Evolutionary conservation across 2,888 invertebrate genomes (phyloP), one percentile per base, ranked within the genome.

Genomic region (Ormyrus labotus): DNA sequence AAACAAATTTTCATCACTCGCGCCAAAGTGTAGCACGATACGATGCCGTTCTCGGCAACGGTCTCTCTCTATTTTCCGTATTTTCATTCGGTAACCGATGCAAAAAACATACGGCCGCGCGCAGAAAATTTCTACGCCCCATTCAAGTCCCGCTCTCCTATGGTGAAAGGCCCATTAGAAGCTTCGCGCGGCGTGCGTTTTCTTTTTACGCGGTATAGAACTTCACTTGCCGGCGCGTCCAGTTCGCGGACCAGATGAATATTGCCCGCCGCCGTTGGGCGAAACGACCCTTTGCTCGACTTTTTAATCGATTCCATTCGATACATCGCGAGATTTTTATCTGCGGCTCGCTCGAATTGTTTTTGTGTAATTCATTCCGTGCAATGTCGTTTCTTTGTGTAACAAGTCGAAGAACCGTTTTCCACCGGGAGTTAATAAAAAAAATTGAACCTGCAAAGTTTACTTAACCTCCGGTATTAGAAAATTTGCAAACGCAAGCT

Each of bases 141-240:
- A 80, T 68, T 67, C 50, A 58, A 63, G 69, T 58, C 57, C 48
- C 64, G n/a, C 55, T 50, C 55, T n/a, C 50, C 34, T 34, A 53
- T 69, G 77, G 81, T 81, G 81, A 81, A 81, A 81, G 81, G 72
- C 73, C 72, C 81, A 81, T 81, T 81, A 81, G 69, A 68, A 69
- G 47, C 57, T 34, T 61, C 60, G 60, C 70, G 11, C 45, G 63
- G 65, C 19, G 57, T n/a, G 10, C 63, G 57, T 73, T 64, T 74
- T 75, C 71, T 55, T 58, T 78, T 79, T 79, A 65, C 73, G 63
- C 76, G 68, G 60, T 45, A 8, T 13, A n/a, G 10, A 48, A n/a
- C 48, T 57, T 69, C 65, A 77, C 72, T 77, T 73, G 55, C 68
- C 67, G 61, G 67, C 76, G 67, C 71, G 68, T 68, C 72, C 63